These are phyloP conservation scores for Dolichomitus sp. DNA, from an alignment of 2,888 invertebrate species.

Conservation along the genomic window DNA sequence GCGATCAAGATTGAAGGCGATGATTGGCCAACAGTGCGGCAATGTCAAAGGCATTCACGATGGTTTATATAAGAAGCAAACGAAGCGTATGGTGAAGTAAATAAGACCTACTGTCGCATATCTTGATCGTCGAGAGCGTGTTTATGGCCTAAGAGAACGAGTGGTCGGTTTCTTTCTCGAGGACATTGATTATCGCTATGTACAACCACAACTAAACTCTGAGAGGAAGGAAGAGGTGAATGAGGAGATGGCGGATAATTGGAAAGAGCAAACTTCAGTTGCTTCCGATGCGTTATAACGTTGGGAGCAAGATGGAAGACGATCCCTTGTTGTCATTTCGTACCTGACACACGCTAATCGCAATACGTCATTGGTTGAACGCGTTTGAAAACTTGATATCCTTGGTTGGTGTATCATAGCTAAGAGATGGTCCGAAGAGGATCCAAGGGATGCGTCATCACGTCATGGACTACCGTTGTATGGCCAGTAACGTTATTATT, in stretches of 20 bases:
- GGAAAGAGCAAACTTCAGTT: conserved; percentile 9
- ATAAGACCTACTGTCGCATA: neutral
- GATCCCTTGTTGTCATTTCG: neutral
- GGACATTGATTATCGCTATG: conserved; percentile 25
- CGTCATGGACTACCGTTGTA: conserved; percentile 9
- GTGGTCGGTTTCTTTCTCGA: neutral
- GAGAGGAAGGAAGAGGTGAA: neutral
- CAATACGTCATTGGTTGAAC: conserved; percentile 1
- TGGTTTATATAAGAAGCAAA: conserved; percentile 27
- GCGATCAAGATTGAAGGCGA: conserved; percentile 31
- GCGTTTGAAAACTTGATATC: conserved; percentile 52
- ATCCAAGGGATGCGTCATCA: conserved; percentile 42
- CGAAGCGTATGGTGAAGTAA: conserved; percentile 32
- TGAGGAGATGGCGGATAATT: conserved; percentile 19
- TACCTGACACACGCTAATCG: conserved; percentile 27
- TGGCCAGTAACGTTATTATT: conserved; percentile 39
- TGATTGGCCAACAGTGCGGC: conserved; percentile 40
- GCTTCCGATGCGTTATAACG: neutral
- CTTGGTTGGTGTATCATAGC: conserved; percentile 35
- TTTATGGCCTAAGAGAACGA: neutral
- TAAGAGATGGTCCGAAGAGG: neutral
- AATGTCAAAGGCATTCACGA: conserved; percentile 42
- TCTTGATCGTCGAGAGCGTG: conserved; percentile 1
- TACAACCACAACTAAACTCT: neutral
- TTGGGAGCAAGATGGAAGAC: neutral